Evolutionary conservation across 2,888 invertebrate species (phyloP), one percentile per base, ranked within the genome.

Genomic region (Sabatieria punctata): DNA sequence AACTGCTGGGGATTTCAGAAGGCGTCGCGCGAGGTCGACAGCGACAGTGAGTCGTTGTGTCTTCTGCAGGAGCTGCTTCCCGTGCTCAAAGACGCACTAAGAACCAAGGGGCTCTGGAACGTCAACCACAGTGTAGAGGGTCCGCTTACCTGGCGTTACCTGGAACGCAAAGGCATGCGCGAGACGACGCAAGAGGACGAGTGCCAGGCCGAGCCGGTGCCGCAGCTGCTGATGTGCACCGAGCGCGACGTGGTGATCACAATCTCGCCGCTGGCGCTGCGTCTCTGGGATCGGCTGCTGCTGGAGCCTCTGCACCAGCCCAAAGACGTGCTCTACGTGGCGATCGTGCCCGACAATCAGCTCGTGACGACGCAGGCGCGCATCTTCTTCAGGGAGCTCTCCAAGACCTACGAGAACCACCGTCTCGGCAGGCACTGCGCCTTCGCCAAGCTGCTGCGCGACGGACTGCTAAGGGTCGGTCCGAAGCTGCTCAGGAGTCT

Each of bases 131-230:
- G 41, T 2, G 21, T 97, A 37, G 81, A 85, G 53, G 97, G 97
- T 1, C 95, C 95, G 26, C 76, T 97, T 15, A 97, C 95, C 1
- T 97, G 95, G 95, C 77, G 91, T 45, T 88, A 93, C 68, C 93
- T 97, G 71, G 93, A 91, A 73, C 77, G 86, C 49, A 59, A 52
- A 27, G 33, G 43, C 30, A 24, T 21, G 19, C 8, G 8, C 1
- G 80, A 82, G 2, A 77, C 78, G 59, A 71, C 71, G 4, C 52
- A 55, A 11, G 52, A 49, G 6, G 55, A 57, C 30, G 36, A 40
- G 21, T 25, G 44, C 37, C 15, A 44, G 64, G 64, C 63, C n/a
- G 72, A 72, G 56, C 71, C 71, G 2, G 62, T 73, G 39, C 72
- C 72, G 2, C 61, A 64, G 13, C 54, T 72, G 6, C 55, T 67